Conservation (phyloP, 1,140 invertebrate genomes). For the Cardiocondyla obscurior region DNA sequence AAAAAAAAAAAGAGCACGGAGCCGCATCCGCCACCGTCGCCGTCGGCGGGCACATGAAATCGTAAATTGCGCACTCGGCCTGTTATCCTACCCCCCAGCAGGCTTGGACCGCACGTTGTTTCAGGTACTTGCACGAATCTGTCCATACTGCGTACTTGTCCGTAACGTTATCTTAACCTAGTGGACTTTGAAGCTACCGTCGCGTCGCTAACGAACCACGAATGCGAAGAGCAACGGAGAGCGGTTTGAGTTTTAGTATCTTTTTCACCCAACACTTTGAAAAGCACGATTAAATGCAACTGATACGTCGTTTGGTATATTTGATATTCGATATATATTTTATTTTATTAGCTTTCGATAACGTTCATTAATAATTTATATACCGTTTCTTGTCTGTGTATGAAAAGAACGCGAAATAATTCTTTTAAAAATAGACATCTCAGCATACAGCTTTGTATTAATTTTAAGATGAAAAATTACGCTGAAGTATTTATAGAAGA, state of each 20-base stretch:
- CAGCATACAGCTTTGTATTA: background rate
- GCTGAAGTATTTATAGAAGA: background rate
- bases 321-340: background rate
- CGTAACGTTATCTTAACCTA: background rate
- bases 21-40: conserved; percentile 32
- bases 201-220: background rate
- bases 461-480: background rate
- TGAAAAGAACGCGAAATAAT: background rate
- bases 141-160: conserved; percentile 17
- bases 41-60: conserved; percentile 28
- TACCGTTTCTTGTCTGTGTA: background rate
- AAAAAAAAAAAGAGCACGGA: too few relatives aligned
- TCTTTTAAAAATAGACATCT: background rate
- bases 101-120: conserved; percentile 9
- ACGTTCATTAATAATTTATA: background rate
- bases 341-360: background rate
- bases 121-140: conserved; percentile 50
- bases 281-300: background rate
- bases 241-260: background rate
- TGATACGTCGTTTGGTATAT: background rate
- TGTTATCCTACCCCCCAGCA: conserved; percentile 2
- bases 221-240: background rate
- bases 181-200: background rate
- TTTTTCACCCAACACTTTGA: background rate
- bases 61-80: conserved; percentile 7